Base-by-base conservation (phyloP, 2,113 vertebrate species). In the Mormoops blainvillei region DNA sequence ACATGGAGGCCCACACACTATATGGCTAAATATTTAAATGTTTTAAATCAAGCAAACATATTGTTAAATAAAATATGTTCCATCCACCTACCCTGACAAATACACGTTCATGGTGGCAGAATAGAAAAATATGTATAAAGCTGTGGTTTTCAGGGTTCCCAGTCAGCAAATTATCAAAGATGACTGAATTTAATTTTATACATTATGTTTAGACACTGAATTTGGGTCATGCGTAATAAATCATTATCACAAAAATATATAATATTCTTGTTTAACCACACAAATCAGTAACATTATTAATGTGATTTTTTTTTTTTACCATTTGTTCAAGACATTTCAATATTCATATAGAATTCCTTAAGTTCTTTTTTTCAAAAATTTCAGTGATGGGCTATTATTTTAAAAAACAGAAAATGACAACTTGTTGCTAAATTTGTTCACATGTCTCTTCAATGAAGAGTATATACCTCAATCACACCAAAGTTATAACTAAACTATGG, bases 261-360 rank as follows among this genome's bases (percentile, higher is more conserved):
- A 94, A 67, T 85, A 89, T 63, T 92, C 94, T 86, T 83, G 96
- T 86, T 95, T 96, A 14, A 93, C 80, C 28, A 56, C 28, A 68
- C 65, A 90, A 90, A 48, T 89, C 48, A 73, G 43, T 71, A 14
- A 76, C 54, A 88, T 70, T 71, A n/a, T 67, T 81, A 90, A 82
- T 71, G 50, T 82, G 31, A 81, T 76, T 74, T 58, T 58, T 76
- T 74, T 58, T 58, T 88, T 86, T 45, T 8, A n/a, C 48, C 20
- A 87, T 74, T 94, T 87, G 33, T 84, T 94, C 48, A 91, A 86
- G 41, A 31, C 31, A 70, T 92, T 87, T 78, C 61, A 95, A 63
- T 73, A 90, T 48, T 78, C 63, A 73, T 87, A 84, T 1, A 96
- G 45, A 76, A 77, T 61, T 81, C 81, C 7, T 87, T 26, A 38